Base-by-base conservation (phyloP, 2,113 vertebrate genomes). In the Ctenodactylus gundi region DNA sequence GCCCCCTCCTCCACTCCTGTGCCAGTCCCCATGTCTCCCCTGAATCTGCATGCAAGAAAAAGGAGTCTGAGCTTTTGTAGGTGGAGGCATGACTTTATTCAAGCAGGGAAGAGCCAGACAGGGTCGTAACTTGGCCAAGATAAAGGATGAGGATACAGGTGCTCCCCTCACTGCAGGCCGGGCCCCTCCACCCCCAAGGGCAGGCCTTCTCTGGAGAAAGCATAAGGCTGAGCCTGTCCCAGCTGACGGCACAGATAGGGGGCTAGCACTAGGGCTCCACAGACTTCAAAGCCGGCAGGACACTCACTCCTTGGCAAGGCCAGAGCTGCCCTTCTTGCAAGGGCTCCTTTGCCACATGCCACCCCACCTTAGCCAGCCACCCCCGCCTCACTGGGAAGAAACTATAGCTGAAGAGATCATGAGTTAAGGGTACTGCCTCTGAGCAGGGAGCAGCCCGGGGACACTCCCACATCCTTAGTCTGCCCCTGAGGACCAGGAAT, bases 401-500 rank as follows among this genome's bases (percentile, higher is more conserved):
- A 39, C 41, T 65, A 36, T 2, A 20, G 75, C 55, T 36, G 31
- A 34, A 78, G 81, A 75, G 73, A 44, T 44, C 31, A 6, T 77
- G 86, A 73, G 21, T 75, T 53, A 83, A 85, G 91, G 18, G 34
- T 57, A 72, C 80, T 39, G 29, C 29, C 55, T 46, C 86, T 14
- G 17, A 53, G 67, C 29, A 8, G 49, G 60, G 10, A 46, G 21
- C 53, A 55, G 8, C 10, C 3, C 4, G 64, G 64, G 58, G n/a
- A 29, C 46, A n/a, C 53, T 3, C 13, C 11, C 29, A 4, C 4
- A 41, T 67, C 57, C n/a, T 39, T 97, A 97, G 46, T 96, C 97
- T 64, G 97, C 97, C 81, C 81, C 97, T 0, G 96, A 97, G 85
- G 95, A 97, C 96, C 95, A 97, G 39, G 96, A 95, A 10, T 95